Percentiles rank a stretch among this genome's conserved stretches.
Conservation (phyloP, 1,140 invertebrate species). For the Drosophila parabipectinata region DNA sequence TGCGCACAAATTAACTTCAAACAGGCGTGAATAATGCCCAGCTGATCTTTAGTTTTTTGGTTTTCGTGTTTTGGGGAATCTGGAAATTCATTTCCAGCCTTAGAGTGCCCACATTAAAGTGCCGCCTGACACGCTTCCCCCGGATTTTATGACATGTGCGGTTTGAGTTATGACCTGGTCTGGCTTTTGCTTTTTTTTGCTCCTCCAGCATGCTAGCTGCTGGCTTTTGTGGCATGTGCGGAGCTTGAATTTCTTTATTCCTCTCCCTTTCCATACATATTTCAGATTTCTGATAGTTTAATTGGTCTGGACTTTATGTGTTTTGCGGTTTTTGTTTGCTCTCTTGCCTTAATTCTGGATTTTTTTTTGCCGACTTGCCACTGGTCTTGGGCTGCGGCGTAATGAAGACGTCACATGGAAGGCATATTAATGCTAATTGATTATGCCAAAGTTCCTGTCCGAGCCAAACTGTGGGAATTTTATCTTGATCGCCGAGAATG, state of each 20-base stretch:
- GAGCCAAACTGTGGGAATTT: conserved; percentile 13
- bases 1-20: conserved; percentile 69
- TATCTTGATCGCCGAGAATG: conserved; percentile 29
- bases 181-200: neutral
- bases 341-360: conserved; percentile 6
- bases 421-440: conserved; percentile 68
- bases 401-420: conserved; percentile 67
- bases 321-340: conserved; percentile 38
- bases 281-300: conserved; percentile 76
- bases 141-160: conserved; percentile 67
- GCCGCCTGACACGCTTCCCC: conserved; percentile 70
- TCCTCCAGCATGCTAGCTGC: neutral
- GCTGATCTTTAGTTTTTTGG: conserved; percentile 58
- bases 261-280: conserved; percentile 35
- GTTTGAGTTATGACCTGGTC: conserved; percentile 41
- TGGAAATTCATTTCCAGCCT: conserved; percentile 39
- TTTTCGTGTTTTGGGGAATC: conserved; percentile 41
- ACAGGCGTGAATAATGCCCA: conserved; percentile 71
- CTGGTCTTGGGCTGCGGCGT: conserved; percentile 60
- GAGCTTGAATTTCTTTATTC: conserved; percentile 18
- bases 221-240: conserved; percentile 53
- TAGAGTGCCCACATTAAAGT: conserved; percentile 67
- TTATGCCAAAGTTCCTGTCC: conserved; percentile 40
- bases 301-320: conserved; percentile 67
- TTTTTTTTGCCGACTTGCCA: conserved; percentile 23